Base-by-base conservation (phyloP, 2,888 invertebrate genomes). In the Napeogenes inachia region DNA sequence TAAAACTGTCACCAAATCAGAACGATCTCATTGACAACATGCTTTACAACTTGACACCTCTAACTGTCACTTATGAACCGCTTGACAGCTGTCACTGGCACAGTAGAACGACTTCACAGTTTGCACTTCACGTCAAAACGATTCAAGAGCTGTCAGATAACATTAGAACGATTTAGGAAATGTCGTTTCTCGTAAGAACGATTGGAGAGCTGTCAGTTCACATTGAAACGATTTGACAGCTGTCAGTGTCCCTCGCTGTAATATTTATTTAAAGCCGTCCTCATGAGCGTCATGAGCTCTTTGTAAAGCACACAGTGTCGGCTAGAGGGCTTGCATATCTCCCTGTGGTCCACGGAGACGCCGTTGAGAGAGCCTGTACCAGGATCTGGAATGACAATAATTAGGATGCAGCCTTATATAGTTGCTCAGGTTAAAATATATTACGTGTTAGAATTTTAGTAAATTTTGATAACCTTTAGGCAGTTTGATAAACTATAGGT, bases 321-420 rank as follows among this genome's bases (percentile, higher is more conserved):
- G 71, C 93, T 93, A 50, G 94, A 91, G 0, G 97, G 97, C 79
- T 97, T 97, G 86, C 97, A 97, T 64, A 97, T 95, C 81, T 96
- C 95, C 53, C 96, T 85, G 85, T 97, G 97, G 82, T 97, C 95
- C 58, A 95, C 90, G 0, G 94, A 93, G 13, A 97, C 93, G 32
- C 94, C 94, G 62, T 93, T 93, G 60, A 95, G 92, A 32, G 93
- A 92, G 2, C 97, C 97, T 62, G 95, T 92, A 13, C 95, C 95
- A 0, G 95, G 95, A 91, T 97, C 96, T 96, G 84, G 5, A 84
- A 71, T 47, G 2, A 21, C 1, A 21, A 21, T 21, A 21, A 21
- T 21, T 21, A 21, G 21, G 21, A 13, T 59, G 13, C 38, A 45
- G 4, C 13, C 6, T 30, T 32, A 30, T 3, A 13, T 4, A 45